These are phyloP conservation scores for Seriola dumerili DNA, from an alignment of 2,113 vertebrate species.

Conservation along the genomic window DNA sequence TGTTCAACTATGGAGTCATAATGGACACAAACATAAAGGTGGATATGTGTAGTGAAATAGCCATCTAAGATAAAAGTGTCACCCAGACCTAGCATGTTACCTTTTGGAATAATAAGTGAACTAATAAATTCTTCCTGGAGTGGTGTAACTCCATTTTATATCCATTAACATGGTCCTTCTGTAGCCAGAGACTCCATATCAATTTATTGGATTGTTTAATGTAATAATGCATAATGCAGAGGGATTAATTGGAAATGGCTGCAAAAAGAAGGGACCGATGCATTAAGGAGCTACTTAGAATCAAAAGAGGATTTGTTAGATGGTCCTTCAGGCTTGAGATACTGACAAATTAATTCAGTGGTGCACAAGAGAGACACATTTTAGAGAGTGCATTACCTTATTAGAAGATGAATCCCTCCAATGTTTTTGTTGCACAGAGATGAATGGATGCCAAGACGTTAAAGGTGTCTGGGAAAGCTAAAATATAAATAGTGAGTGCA, in stretches of 20 bases:
- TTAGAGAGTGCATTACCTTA: conserved; percentile 70
- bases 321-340: conserved; percentile 80
- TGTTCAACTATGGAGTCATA: not conserved
- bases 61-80: conserved; percentile 44
- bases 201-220: conserved; percentile 87
- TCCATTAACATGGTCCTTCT: conserved; percentile 81
- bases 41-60: conserved; percentile 14
- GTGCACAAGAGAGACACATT: conserved; percentile 57
- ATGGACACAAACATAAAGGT: conserved; percentile 30
- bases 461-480: not conserved
- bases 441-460: conserved; percentile 3
- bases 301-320: conserved; percentile 83
- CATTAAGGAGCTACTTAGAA: conserved; percentile 82
- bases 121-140: conserved; percentile 76
- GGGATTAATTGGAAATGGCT: conserved; percentile 85
- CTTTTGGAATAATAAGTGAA: conserved; percentile 71
- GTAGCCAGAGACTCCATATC: conserved; percentile 81
- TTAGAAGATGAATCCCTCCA: conserved; percentile 51
- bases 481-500: not conserved
- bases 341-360: conserved; percentile 79
- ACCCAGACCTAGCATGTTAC: conserved; percentile 60
- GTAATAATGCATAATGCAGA: conserved; percentile 86
- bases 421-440: conserved; percentile 39
- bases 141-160: conserved; percentile 81
- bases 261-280: conserved; percentile 70